Evolutionary conservation across 2,113 vertebrate species (phyloP), one percentile per base, ranked within the genome.

Genomic region (Lepisosteus oculatus): DNA sequence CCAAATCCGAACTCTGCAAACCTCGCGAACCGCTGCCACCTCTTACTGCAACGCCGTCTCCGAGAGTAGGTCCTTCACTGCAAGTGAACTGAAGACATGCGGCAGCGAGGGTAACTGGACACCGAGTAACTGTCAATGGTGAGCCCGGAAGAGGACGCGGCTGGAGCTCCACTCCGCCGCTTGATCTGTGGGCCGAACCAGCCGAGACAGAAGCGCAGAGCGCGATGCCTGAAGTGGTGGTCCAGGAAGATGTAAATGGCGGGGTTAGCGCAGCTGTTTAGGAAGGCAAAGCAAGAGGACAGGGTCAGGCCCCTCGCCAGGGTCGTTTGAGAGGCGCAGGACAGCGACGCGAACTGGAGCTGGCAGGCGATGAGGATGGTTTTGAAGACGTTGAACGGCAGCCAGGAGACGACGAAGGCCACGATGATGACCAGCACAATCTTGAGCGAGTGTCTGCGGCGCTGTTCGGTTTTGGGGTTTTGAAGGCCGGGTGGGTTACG

Each of bases 261-360:
- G 2, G 95, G 95, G 75, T 95, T 96, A 66, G 94, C 73, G n/a
- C 94, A 94, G 82, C 94, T 94, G 87, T 93, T 93, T 64, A 92
- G 44, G 72, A 96, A 96, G 12, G 93, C 95, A 81, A 96, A 76
- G 79, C 92, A 93, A 73, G 92, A 91, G 3, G 93, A 88, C 43
- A 87, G 0, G 0, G 76, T 8, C 55, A 94, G 76, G 3, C 92
- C 93, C 61, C 84, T 78, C 8, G 14, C 64, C 47, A 92, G 78
- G 9, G 68, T 66, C 29, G 43, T 67, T 61, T 74, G 41, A 0
- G 62, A 71, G 0, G 65, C 8, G 3, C 89, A 89, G 4, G 81
- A 75, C 0, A 85, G 70, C 0, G 74, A 3, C 3, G 4, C 12
- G 0, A 69, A 7, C 43, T 67, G 43, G 64, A 92, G 62, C 5